Evolutionary conservation across 2,113 vertebrate species (phyloP).

Genomic region (Oxyura jamaicensis): DNA sequence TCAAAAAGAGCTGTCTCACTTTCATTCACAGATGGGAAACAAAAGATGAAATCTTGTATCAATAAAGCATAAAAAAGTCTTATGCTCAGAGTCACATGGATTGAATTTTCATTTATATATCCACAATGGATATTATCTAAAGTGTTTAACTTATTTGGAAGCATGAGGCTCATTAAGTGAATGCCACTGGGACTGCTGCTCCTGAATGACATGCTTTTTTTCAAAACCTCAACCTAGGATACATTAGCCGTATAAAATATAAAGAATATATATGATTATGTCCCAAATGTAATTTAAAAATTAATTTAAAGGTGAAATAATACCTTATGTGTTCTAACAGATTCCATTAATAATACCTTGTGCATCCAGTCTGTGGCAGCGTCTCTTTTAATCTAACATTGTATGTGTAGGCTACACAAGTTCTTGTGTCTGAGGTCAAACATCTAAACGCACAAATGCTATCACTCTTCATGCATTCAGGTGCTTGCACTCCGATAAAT

Average conservation of each 20-base stretch:
- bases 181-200: not conserved
- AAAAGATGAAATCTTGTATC: not conserved
- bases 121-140: not conserved
- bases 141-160: not conserved
- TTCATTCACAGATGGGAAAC: not conserved
- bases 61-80: not conserved
- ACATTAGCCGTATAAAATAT: not conserved
- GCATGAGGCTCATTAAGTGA: not conserved
- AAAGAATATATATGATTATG: not conserved
- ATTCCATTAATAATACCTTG: not conserved
- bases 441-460: not conserved
- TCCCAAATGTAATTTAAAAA: not conserved
- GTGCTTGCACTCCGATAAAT: not conserved
- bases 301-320: not conserved
- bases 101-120: not conserved
- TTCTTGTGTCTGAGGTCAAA: not conserved
- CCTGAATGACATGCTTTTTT: not conserved
- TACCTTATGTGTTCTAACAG: not conserved
- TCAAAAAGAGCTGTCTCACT: not conserved
- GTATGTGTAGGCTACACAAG: not conserved
- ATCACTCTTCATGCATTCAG: not conserved
- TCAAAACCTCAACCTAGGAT: not conserved
- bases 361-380: not conserved
- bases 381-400: not conserved
- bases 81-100: not conserved